Evolutionary conservation across 2,888 invertebrate species (phyloP), one percentile per base, ranked within the genome.

Genomic region (Acanthosepion lycidas): DNA sequence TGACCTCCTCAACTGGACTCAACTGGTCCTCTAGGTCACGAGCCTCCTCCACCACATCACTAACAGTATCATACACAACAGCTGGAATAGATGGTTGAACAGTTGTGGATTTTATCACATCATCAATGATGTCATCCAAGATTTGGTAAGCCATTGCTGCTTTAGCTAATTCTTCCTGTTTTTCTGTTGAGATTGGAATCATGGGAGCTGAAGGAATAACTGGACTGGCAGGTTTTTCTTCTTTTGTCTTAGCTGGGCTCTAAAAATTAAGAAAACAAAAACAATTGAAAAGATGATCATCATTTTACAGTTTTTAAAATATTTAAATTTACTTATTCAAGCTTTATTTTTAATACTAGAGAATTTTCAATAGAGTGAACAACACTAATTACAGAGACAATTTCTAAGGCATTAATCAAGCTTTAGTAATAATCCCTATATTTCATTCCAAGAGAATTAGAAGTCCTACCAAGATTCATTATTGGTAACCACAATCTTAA

Each of bases 21-120:
- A 91, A 42, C 48, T 94, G 28, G 92, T 51, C 91, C n/a, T 94
- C 92, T 51, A 51, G n/a, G 8, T 92, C 55, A 33, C 91, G 49
- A 94, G 49, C 92, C 15, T 93, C 95, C 93, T 96, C 96, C 20
- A 96, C 96, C 26, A 97, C 96, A 51, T 97, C 97, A 51, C 97
- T 96, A 94, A 97, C 96, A 3, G 97, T 96, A 93, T 97, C 97
- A n/a, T 97, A 96, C 23, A 97, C 97, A 49, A 97, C 97, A 55
- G 96, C 96, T 26, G 97, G 97, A 48, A 97, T 96, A 23, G 97
- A 97, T 9, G 97, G 97, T 94, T 96, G 96, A 18, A 95, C 95
- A 20, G 96, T 96, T 42, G 96, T 96, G n/a, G 97, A 97, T n/a
- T 95, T 96, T 78, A 97, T 96, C 42, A 97, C 97, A 94, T 97